Percentiles rank a stretch among this genome's conserved stretches.
Conservation (phyloP, 1,140 invertebrate species). For the Aphidius ervi region DNA sequence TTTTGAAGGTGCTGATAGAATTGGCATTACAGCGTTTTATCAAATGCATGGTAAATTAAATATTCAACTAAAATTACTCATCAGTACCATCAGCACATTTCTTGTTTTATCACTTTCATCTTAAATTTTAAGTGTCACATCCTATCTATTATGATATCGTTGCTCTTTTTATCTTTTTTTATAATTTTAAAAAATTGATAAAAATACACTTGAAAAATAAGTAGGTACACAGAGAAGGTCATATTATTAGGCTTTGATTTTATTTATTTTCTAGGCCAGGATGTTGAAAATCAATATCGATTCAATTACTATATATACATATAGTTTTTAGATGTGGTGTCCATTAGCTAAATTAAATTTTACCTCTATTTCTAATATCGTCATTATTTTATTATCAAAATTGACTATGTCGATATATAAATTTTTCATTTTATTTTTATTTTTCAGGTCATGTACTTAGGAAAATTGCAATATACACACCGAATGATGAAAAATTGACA, state of each 20-base stretch:
- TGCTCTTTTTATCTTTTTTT: too few species aligned
- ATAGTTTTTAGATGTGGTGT: too few species aligned
- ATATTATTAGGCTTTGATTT: too few species aligned
- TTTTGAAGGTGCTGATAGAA: constrained; percentile 78
- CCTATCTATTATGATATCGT: too few species aligned
- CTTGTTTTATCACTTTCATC: background rate
- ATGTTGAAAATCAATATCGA: background rate
- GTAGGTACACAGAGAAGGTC: too few species aligned
- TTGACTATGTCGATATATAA: background rate
- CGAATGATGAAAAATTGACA: constrained; percentile 61
- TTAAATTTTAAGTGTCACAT: background rate
- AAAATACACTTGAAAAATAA: background rate
- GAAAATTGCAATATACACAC: constrained; percentile 72
- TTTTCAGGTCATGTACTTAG: constrained; percentile 62
- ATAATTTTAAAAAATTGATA: too few species aligned
- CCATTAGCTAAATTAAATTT: too few species aligned
- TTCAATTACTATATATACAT: background rate
- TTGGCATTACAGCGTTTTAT: constrained; percentile 78
- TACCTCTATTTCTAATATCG: too few species aligned
- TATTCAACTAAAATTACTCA: background rate
- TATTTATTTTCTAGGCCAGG: background rate
- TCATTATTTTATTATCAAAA: too few species aligned
- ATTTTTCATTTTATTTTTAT: constrained; percentile 20
- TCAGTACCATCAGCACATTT: background rate
- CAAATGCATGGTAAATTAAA: constrained; percentile 73